Base-by-base conservation (phyloP, 2,797 vertebrate genomes). In the Siniperca scherzeri region DNA sequence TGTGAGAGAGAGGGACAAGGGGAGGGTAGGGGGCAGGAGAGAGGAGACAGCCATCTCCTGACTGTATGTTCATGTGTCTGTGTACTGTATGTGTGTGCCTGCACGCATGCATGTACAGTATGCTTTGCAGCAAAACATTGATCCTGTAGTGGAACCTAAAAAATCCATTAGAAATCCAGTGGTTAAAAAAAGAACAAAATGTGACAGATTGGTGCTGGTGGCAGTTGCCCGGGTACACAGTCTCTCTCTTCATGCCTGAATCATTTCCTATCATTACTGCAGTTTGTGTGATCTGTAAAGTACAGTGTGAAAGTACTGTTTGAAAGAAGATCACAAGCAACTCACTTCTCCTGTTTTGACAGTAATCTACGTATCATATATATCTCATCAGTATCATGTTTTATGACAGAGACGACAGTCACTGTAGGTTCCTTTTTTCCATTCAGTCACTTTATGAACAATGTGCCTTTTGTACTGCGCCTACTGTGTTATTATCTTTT, bases 131-230 rank as follows among this genome's bases (percentile, higher is more conserved):
- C 52, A 78, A 61, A 86, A 85, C 84, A 94, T 95, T 84, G 93
- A 95, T 95, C 89, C 77, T 92, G 67, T 62, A 85, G 86, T 85
- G 79, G 91, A 92, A 94, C 84, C 88, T 86, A 57, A 84, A 83
- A 92, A 92, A 91, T 92, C 88, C 73, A 93, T 92, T 80, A 76
- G 44, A 92, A 88, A 81, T 82, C 89, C 81, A 78, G 81, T 75
- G 52, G 80, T 91, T 90, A 85, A 91, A 95, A 88, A 91, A 90
- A 83, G 82, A 90, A 88, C 87, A 87, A 93, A 93, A 89, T 87
- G 91, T 91, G 91, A 90, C 88, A 92, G 87, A 84, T 89, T 65
- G 77, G 72, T 74, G 87, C 83, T 88, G 78, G 77, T 93, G 92
- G 89, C 88, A 86, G 81, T 89, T 93, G 90, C 74, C 78, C 40